Evolutionary conservation across 2,797 vertebrate genomes (phyloP), one percentile per base, ranked within the genome.

Genomic region (Danionella dracula): DNA sequence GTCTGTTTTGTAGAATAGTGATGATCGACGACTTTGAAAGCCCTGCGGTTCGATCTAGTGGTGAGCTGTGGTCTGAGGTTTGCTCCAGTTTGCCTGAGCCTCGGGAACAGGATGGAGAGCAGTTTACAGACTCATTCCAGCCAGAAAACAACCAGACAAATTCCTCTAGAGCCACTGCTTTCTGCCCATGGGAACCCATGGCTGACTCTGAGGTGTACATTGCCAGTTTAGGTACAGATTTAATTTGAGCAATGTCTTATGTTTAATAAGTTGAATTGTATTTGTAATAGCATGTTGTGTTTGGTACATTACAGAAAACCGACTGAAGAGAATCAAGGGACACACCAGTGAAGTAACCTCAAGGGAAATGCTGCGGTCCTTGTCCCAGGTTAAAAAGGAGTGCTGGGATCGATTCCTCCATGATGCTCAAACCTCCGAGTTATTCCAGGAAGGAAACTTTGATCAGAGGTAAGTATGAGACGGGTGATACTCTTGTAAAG

Each of bases 341-440:
- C 88, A 93, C 74, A 87, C 91, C 49, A 90, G 90, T 73, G 95
- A 96, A 61, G 91, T 98, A 42, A 98, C 95, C 17, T 97, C 97
- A 73, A 95, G 94, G 79, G 94, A 97, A 44, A 98, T 99, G 92
- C 83, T 99, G 67, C 92, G 65, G 29, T 96, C 93, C 0, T 85
- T 99, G 74, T 89, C 95, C 70, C 94, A 97, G 76, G 94, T 94
- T 8, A 98, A 94, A 86, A 97, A 95, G 75, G 97, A 99, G 76
- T 97, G 93, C 75, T 99, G 95, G 97, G 95, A 99, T 79, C 82
- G 95, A 68, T 95, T 98, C 79, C 88, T 99, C 55, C 93, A 98
- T 20, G 96, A 97, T 31, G 88, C 93, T 23, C 89, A 94, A 38
- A 89, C 93, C 5, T 91, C 93, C 0, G 95, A 98, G 53, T 84